Evolutionary conservation across 2,113 vertebrate genomes (phyloP), one percentile per base, ranked within the genome.

Genomic region (Glareola pratincola): DNA sequence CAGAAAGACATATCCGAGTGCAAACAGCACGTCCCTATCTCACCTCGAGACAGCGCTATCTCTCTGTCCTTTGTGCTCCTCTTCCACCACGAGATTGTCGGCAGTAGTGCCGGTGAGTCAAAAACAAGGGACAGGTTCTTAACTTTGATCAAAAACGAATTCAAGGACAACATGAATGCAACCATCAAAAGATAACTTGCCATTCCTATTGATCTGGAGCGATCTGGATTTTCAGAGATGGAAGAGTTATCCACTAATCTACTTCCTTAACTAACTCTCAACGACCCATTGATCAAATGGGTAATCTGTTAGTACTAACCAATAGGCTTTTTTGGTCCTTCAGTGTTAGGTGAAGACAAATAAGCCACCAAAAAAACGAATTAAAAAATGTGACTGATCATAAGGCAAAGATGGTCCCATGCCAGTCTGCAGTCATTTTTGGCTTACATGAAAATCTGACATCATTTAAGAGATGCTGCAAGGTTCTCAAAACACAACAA

Each of bases 361-460:
- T 90, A 95, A 96, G 45, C 30, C 84, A 95, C 45, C 43, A 75
- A 96, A 95, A 91, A 73, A 56, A 71, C 71, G 53, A 43, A 93
- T n/a, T 34, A 89, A 59, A 72, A 72, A 92, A 77, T 92, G 71
- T 96, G 54, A 8, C 57, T 88, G 68, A 91, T 88, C 93, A 76
- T 86, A 91, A 96, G 87, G 92, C 37, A 93, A 93, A 96, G 92
- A 96, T 21, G 60, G 85, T 98, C 95, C 87, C 97, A 62, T 94
- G 97, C 67, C 94, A 97, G 59, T 93, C 88, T 96, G 85, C 91
- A 94, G 94, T 93, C 76, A 88, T 92, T 96, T 96, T 83, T 98
- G 97, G 98, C 97, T 96, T 64, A 74, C 23, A 71, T 3, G 34
- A 94, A 95, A 95, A 53, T n/a, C 93, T 97, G 95, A 93, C 56